Evolutionary conservation across 2,888 invertebrate species (phyloP).

Genomic region (Blomia tropicalis): DNA sequence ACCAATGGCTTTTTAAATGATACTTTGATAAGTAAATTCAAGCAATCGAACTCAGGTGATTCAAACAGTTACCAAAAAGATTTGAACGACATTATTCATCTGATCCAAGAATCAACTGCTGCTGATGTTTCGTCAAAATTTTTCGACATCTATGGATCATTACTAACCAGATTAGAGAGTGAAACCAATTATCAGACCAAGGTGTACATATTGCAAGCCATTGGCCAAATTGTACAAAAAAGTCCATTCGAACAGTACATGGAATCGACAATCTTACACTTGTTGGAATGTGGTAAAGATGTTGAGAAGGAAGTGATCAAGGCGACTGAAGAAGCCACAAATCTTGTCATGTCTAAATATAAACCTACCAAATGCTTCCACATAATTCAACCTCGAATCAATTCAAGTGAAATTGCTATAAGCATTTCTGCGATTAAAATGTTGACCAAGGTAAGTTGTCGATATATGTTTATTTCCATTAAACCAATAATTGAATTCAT

Average conservation of each 20-base stretch:
- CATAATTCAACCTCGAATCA: slow-evolving; percentile 64
- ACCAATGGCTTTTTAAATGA: background rate
- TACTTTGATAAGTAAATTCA: background rate
- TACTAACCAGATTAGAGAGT: background rate
- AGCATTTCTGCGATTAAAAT: slow-evolving; percentile 84
- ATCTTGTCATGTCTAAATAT: slow-evolving; percentile 46
- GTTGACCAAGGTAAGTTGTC: slow-evolving; percentile 44
- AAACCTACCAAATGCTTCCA: slow-evolving; percentile 61
- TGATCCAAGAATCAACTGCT: background rate
- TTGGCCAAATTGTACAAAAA: slow-evolving; percentile 64
- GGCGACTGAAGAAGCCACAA: slow-evolving; percentile 65
- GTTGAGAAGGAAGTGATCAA: slow-evolving; percentile 46
- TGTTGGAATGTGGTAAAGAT: slow-evolving; percentile 58
- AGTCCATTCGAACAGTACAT: slow-evolving; percentile 65
- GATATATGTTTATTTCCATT: background rate
- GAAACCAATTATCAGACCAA: background rate
- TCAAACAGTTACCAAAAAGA: background rate
- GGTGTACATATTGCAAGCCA: slow-evolving; percentile 45
- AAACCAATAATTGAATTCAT: too few relatives aligned
- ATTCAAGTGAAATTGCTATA: slow-evolving; percentile 67
- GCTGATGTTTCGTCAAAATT: background rate
- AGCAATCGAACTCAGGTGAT: background rate
- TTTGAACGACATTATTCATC: background rate
- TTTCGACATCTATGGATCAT: background rate
- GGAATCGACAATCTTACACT: slow-evolving; percentile 72